These are phyloP conservation scores for Rhinoraja longicauda DNA, from an alignment of 2,797 vertebrate species.

Conservation along the genomic window DNA sequence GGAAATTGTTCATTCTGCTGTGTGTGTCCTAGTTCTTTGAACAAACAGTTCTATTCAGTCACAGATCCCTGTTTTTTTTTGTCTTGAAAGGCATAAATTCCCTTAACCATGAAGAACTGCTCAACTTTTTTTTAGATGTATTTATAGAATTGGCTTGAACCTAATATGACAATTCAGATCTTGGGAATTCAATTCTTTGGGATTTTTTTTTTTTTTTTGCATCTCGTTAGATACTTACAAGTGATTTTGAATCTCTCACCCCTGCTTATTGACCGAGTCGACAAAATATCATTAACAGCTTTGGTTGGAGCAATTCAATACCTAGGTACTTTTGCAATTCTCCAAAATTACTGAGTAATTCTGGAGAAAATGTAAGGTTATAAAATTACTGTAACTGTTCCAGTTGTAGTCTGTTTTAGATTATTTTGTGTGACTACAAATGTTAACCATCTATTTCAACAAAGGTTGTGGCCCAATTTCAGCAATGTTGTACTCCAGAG, in stretches of 20 bases:
- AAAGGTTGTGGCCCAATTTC: neutral
- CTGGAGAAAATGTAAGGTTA: neutral
- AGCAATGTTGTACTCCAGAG: neutral
- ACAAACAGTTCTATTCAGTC: too few relatives aligned
- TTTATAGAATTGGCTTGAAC: neutral
- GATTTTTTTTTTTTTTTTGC: too few relatives aligned
- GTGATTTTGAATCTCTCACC: neutral
- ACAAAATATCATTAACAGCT: neutral
- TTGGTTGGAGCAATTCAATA: neutral
- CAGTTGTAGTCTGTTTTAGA: neutral
- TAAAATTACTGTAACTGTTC: neutral
- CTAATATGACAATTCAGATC: neutral
- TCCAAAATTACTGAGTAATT: neutral
- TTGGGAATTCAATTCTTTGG: neutral
- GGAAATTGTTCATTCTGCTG: too few relatives aligned
- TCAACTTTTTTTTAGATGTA: neutral
- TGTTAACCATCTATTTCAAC: neutral
- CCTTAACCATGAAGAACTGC: neutral
- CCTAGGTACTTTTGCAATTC: neutral
- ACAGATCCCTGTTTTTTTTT: neutral
- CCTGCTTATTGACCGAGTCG: neutral
- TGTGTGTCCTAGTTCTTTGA: neutral
- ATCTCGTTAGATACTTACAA: neutral
- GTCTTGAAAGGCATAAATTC: neutral
- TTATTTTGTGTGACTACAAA: neutral